Percentiles rank a stretch among this genome's conserved stretches.
phyloP scores from a whole-genome alignment of 2,113 vertebrate species.

The Calonectris borealis region DNA sequence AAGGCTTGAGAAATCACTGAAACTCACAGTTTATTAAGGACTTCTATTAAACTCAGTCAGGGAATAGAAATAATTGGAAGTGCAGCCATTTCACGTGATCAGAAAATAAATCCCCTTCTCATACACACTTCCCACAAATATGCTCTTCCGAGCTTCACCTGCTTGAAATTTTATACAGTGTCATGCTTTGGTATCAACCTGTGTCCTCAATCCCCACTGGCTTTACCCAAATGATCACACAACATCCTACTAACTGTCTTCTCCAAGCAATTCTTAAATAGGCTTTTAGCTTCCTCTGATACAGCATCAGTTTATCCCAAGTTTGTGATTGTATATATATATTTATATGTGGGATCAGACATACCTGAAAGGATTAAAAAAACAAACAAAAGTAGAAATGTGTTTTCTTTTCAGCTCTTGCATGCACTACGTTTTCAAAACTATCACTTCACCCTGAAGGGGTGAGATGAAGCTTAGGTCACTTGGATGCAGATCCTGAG shows the following conservation, averaged over 20 bases:
- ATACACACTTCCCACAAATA: background rate
- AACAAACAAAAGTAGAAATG: background rate
- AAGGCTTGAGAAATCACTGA: background rate
- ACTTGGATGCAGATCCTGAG: background rate
- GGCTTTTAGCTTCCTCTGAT: slow-evolving; percentile 35
- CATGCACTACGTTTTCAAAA: background rate
- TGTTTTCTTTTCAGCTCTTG: background rate
- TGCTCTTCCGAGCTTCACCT: slow-evolving; percentile 24
- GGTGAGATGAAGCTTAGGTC: background rate
- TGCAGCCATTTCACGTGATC: background rate
- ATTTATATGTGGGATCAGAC: background rate
- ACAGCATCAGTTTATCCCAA: background rate
- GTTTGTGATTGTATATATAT: background rate
- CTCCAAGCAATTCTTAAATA: slow-evolving; percentile 12
- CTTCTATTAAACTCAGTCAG: background rate
- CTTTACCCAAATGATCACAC: slow-evolving; percentile 54
- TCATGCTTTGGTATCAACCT: slow-evolving; percentile 54
- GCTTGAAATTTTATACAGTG: slow-evolving; percentile 63
- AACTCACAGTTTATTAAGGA: background rate
- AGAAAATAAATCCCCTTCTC: background rate
- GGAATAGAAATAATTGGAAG: background rate
- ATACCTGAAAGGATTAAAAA: background rate
- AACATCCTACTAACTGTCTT: slow-evolving; percentile 33
- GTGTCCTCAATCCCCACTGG: slow-evolving; percentile 17
- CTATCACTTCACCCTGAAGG: background rate